phyloP scores from a whole-genome alignment of 2,888 invertebrate genomes.

The Zhuqinia jingwanae region DNA sequence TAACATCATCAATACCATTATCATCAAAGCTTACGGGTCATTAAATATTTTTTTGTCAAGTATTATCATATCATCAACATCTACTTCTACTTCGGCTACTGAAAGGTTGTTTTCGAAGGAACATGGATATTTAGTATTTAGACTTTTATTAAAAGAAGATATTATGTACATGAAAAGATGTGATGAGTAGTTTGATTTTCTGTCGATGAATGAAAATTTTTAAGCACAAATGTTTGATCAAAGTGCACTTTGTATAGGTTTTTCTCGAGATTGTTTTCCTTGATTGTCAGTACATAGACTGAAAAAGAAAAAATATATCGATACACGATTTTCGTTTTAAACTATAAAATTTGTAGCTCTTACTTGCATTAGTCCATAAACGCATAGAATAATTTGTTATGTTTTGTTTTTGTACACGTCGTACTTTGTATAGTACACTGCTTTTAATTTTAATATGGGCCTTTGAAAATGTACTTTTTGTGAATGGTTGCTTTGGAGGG shows the following conservation, averaged over 20 bases:
- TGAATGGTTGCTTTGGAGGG: neutral
- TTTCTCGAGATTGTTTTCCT: neutral
- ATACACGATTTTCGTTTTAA: neutral
- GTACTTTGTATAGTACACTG: neutral
- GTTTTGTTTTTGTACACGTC: no score
- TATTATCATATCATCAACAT: constrained; percentile 20
- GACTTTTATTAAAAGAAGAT: constrained; percentile 1
- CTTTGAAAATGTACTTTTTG: no score
- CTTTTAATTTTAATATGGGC: no score
- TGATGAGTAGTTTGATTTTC: neutral
- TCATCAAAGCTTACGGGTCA: constrained; percentile 31
- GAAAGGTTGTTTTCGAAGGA: neutral
- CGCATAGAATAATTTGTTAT: neutral
- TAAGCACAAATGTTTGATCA: neutral
- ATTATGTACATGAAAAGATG: no score
- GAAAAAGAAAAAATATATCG: no score
- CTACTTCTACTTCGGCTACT: neutral
- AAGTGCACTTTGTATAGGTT: neutral
- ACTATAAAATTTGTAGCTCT: neutral
- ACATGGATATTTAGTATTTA: neutral
- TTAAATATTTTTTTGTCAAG: constrained; percentile 45
- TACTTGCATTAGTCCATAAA: no score
- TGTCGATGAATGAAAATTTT: neutral
- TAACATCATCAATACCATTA: no score
- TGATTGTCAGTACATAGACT: no score